A percentile compares a stretch with the other conserved stretches of the same genome.
Conservation (phyloP, 2,888 invertebrate species). For the Tetheella fluctuosa region DNA sequence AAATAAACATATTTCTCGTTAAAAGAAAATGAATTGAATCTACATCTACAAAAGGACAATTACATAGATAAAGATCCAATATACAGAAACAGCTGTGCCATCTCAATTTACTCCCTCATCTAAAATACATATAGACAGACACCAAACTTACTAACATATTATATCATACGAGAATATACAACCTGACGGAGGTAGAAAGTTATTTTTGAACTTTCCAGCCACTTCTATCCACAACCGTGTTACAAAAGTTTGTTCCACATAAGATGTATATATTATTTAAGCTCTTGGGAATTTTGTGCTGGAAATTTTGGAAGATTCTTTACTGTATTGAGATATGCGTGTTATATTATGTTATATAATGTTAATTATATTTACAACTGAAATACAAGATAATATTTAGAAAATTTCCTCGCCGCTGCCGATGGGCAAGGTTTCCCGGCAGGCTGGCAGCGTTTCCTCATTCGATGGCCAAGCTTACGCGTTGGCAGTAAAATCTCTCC, state of each 20-base stretch:
- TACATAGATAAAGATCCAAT: no score
- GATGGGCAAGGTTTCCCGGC: no score
- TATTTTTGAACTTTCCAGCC: slow-evolving; percentile 6
- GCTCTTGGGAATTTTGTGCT: background rate
- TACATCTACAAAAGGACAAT: no score
- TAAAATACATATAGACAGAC: background rate
- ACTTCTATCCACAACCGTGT: background rate
- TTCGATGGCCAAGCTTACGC: no score
- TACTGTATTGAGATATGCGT: background rate
- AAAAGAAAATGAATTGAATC: no score
- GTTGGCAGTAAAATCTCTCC: no score
- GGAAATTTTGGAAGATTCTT: background rate
- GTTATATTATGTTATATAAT: no score
- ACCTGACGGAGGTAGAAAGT: background rate
- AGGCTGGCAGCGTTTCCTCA: no score
- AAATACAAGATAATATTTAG: no score
- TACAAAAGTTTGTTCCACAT: background rate
- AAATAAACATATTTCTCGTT: no score
- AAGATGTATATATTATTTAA: background rate
- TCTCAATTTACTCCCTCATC: background rate
- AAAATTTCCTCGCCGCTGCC: no score
- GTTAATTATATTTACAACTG: no score
- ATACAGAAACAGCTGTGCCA: background rate
- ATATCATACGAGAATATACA: background rate
- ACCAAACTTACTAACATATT: background rate